Evolutionary conservation across 2,888 invertebrate species (phyloP).

Genomic region (Drosophila macrospina): DNA sequence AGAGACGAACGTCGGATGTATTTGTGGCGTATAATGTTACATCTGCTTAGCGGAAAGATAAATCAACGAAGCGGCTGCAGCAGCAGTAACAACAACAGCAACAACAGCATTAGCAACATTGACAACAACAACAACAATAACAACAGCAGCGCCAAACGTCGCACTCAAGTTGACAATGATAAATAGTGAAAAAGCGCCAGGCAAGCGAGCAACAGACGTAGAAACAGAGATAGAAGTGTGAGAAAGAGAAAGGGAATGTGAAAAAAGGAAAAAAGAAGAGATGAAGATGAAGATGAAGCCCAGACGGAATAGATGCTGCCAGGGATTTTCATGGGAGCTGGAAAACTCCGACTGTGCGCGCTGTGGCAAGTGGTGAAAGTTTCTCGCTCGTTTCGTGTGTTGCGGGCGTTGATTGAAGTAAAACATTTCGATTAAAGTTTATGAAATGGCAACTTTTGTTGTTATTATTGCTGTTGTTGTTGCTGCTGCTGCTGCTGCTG

Average conservation of each 20-base stretch:
- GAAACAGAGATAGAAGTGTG: constrained; percentile 23
- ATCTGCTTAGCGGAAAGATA: constrained; percentile 81
- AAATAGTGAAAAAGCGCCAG: constrained; percentile 81
- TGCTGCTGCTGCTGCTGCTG: background rate
- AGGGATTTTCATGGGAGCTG: constrained; percentile 29
- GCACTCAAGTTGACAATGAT: constrained; percentile 81
- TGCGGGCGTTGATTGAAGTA: constrained; percentile 76
- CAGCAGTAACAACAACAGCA: constrained; percentile 36
- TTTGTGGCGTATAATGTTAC: constrained; percentile 81
- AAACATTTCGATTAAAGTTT: constrained; percentile 82
- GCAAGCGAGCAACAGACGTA: constrained; percentile 57
- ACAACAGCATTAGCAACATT: constrained; percentile 57
- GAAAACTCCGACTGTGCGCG: constrained; percentile 36
- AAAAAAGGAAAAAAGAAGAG: constrained; percentile 3
- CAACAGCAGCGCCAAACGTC: constrained; percentile 76
- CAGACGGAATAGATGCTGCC: constrained; percentile 38
- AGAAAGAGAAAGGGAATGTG: constrained; percentile 1
- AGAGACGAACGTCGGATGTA: constrained; percentile 76
- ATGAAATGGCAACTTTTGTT: constrained; percentile 73
- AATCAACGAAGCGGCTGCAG: constrained; percentile 70
- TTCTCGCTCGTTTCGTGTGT: constrained; percentile 60
- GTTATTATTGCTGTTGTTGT: constrained; percentile 1
- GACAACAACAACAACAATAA: constrained; percentile 52
- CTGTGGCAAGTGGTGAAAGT: constrained; percentile 76
- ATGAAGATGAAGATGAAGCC: constrained; percentile 35